Percentiles rank a stretch among this genome's conserved stretches.
Conservation (phyloP, 2,888 invertebrate species). For the Thecocarcelia acutangulata region DNA sequence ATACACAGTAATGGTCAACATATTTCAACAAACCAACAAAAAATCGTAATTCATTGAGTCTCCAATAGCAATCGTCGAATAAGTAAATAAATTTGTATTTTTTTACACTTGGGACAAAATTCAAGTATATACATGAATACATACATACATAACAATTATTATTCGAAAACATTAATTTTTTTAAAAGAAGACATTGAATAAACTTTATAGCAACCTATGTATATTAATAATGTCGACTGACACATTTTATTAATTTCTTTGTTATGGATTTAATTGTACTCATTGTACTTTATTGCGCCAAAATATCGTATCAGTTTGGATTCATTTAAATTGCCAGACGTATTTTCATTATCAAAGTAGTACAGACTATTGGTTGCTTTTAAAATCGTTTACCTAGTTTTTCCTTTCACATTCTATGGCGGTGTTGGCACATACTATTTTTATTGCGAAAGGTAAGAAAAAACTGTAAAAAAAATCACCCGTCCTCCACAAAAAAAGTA, state of each 20-base stretch:
- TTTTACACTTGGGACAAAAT: conserved; percentile 17
- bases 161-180: conserved; percentile 41
- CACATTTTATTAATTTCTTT: conserved; percentile 5
- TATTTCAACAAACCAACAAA: background rate
- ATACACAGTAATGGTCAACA: conserved; percentile 33
- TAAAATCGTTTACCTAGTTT: too few species aligned
- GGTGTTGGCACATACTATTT: too few species aligned
- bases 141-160: conserved; percentile 16
- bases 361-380: too few species aligned
- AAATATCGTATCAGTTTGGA: too few species aligned
- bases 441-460: too few species aligned
- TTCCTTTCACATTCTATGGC: too few species aligned
- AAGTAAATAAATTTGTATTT: conserved; percentile 30
- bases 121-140: conserved; percentile 31
- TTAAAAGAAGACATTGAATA: conserved; percentile 31
- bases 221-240: too few species aligned
- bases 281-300: too few species aligned
- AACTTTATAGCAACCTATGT: conserved; percentile 38
- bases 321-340: too few species aligned
- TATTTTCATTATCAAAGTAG: too few species aligned
- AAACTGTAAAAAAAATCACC: too few species aligned
- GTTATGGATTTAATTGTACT: background rate
- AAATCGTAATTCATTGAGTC: conserved; percentile 1
- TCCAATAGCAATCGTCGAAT: conserved; percentile 16
- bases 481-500: too few species aligned